Conservation (phyloP, 2,888 invertebrate genomes). For the Toxonevra muliebris region DNA sequence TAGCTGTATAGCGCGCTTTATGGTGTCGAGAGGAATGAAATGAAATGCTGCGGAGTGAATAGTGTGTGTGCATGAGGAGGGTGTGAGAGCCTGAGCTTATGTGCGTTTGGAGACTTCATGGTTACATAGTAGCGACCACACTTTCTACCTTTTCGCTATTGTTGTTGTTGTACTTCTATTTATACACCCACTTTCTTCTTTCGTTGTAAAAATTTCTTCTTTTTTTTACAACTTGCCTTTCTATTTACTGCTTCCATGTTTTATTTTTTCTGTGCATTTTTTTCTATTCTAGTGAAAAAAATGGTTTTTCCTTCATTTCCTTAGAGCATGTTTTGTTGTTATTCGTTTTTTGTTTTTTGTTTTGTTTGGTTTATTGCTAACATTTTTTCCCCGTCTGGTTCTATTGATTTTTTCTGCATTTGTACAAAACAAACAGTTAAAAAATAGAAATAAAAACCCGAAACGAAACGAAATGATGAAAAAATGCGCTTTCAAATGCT, state of each 20-base stretch:
- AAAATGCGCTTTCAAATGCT: constrained; percentile 33
- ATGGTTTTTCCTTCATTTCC: background rate
- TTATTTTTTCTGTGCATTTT: constrained; percentile 26
- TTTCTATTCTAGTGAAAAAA: constrained; percentile 22
- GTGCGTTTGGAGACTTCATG: background rate
- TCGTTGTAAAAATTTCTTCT: constrained; percentile 16
- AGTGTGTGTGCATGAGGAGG: too few species aligned
- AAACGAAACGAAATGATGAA: background rate
- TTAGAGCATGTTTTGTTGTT: background rate
- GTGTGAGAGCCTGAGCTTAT: background rate
- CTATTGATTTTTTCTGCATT: constrained; percentile 65
- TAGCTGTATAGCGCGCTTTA: background rate
- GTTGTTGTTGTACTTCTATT: background rate
- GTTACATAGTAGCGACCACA: constrained; percentile 10
- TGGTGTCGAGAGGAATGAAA: background rate
- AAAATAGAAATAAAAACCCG: constrained; percentile 14
- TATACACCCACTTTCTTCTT: constrained; percentile 15
- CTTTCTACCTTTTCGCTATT: constrained; percentile 15
- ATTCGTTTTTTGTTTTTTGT: constrained; percentile 19
- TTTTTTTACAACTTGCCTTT: constrained; percentile 19
- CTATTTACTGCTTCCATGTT: constrained; percentile 8
- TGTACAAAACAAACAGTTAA: constrained; percentile 31
- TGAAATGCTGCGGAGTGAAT: too few species aligned
- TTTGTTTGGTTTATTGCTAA: constrained; percentile 22
- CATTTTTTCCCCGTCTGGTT: constrained; percentile 62